Evolutionary conservation across 2,888 invertebrate species (phyloP), one percentile per base, ranked within the genome.

Genomic region (Orchesella flavescens): DNA sequence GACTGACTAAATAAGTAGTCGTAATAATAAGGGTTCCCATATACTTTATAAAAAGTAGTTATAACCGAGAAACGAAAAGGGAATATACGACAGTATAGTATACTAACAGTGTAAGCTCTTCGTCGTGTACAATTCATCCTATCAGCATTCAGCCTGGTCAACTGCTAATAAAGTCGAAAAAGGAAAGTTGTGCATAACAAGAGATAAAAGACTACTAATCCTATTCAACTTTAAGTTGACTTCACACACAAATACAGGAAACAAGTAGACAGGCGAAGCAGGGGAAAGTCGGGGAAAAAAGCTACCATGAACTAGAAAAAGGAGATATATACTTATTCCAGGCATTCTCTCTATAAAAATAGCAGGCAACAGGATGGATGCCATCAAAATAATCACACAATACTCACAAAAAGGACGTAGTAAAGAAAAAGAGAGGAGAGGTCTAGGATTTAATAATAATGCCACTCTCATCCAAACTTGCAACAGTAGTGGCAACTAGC

Each of bases 361-460:
- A 53, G 10, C 53, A 53, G n/a, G 53, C n/a, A 19, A 77, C 78
- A 86, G 80, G 34, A 34, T 80, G 87, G 80, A 87, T 86, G 84
- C 84, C 86, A 87, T 87, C 87, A 87, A 87, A 87, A 87, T 87
- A 87, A 87, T 87, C 87, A 87, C 83, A 85, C 82, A 77, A 66
- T 79, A 59, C 44, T 79, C 63, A 79, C 79, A 79, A 79, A 68
- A 24, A 59, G 65, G 69, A 77, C 61, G 34, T 15, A 63, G 34
- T 19, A 77, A 66, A 55, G 15, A 44, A 23, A 49, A 12, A 43
- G 71, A 23, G 23, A 57, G 65, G 19, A 72, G 79, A 79, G 72
- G 66, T 55, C 73, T n/a, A 71, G 78, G 78, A 78, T 78, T 69
- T 78, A 78, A 78, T 78, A 79, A 73, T 79, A 79, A 73, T 72